Evolutionary conservation across 2,113 vertebrate species (phyloP), one percentile per base, ranked within the genome.

Genomic region (Nesogale talazaci): DNA sequence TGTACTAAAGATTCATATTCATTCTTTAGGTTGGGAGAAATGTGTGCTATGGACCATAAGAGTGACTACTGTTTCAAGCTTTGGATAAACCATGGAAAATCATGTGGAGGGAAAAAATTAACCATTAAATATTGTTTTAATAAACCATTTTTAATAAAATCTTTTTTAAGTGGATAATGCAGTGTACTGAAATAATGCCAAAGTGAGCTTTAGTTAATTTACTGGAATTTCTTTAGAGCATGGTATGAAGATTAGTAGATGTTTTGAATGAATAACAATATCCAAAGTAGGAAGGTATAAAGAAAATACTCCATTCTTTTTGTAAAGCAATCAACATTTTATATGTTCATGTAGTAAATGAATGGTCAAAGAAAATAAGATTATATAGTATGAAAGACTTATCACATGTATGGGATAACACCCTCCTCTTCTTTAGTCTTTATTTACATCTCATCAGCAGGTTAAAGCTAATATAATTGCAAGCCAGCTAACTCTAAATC

Each of bases 1-100:
- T 92, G 76, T 76, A 92, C 83, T 74, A 84, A 94, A 95, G 90
- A 86, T 70, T 81, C 42, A 92, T 74, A 63, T 91, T 94, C 52
- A 69, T 82, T 74, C 86, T 95, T n/a, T 34, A 83, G 70, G 65
- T 46, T n/a, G 2, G 29, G 65, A 36, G 63, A 75, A 88, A 78
- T 83, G 29, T 87, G 56, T 82, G 6, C 17, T 88, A 90, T 40
- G 69, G 72, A n/a, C 20, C 40, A 89, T 31, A n/a, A 22, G 61
- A 86, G 59, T n/a, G 63, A 93, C 90, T 92, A 75, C 76, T 69
- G 88, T 92, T 17, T 77, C 70, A 63, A 84, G 95, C 92, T 22
- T 23, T 29, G 23, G 11, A 38, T 63, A 25, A 91, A 79, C 40
- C 12, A 65, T 52, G 56, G 38, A 34, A 36, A 90, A 5, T 4